A percentile compares a stretch with the other conserved stretches of the same genome.
Evolutionary conservation across 2,797 vertebrate species (phyloP).

Genomic region (Erethizon dorsatum): DNA sequence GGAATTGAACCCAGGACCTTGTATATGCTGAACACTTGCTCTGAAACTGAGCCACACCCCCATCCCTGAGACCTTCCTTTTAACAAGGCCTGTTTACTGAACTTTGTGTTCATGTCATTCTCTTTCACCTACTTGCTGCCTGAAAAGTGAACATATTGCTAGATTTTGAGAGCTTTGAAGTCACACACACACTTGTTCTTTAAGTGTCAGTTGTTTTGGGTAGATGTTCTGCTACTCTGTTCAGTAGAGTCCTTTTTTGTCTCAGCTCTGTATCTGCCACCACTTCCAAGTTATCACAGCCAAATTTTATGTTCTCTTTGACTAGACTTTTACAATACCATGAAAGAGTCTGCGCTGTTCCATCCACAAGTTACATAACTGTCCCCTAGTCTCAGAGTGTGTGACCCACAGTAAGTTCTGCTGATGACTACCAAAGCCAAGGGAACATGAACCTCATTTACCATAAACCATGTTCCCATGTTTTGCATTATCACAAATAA

Average conservation of each 20-base stretch:
- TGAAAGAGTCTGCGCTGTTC: not conserved
- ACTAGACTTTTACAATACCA: not conserved
- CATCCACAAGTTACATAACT: not conserved
- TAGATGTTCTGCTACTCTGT: not conserved
- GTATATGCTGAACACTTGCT: not conserved
- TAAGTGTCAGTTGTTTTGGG: not conserved
- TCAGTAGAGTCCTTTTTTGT: not conserved
- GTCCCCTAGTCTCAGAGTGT: not conserved
- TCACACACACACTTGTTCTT: not conserved
- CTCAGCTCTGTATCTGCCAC: not conserved
- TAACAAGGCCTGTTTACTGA: not conserved
- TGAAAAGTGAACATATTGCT: not conserved
- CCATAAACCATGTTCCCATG: not conserved
- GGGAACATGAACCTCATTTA: not conserved
- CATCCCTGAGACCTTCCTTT: not conserved
- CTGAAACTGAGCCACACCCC: not conserved
- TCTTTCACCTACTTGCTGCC: slow-evolving; percentile 22
- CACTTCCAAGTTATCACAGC: not conserved
- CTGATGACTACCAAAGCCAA: not conserved
- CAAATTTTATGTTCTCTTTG: slow-evolving; percentile 17
- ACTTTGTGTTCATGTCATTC: slow-evolving; percentile 39
- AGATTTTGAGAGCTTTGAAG: slow-evolving; percentile 33
- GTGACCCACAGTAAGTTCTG: not conserved
- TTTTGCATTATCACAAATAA: slow-evolving; percentile 10
- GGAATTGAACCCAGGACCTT: not conserved